These are phyloP conservation scores for Peromyscus polionotus DNA, from an alignment of 2,113 vertebrate species.

Conservation along the genomic window DNA sequence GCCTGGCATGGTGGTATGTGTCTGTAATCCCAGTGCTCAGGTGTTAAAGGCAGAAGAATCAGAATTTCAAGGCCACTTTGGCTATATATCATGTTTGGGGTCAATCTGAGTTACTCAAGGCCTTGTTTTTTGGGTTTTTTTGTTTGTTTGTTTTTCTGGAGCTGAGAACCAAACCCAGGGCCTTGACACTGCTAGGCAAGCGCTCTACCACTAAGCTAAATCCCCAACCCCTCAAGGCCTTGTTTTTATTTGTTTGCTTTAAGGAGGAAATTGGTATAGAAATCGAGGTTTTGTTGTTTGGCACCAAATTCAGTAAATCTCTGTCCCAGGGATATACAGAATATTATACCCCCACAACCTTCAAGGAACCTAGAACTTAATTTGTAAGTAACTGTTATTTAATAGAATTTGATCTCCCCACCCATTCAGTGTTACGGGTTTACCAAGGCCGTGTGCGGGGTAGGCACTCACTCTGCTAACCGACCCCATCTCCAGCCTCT, in stretches of 20 bases:
- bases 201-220: too few species aligned
- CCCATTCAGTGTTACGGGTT: not conserved
- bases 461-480: not conserved
- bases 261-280: not conserved
- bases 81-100: not conserved
- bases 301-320: not conserved
- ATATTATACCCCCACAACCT: not conserved
- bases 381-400: slow-evolving; percentile 15
- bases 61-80: not conserved
- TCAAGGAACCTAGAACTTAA: slow-evolving; percentile 24
- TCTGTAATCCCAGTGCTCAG: not conserved
- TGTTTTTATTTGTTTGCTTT: not conserved
- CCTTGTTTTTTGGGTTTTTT: too few species aligned
- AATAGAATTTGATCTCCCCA: not conserved
- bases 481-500: not conserved
- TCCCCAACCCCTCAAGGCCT: not conserved
- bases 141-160: not conserved
- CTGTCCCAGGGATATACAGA: not conserved
- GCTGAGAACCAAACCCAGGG: too few species aligned
- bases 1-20: not conserved
- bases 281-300: not conserved
- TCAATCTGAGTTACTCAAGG: not conserved
- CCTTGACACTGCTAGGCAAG: too few species aligned
- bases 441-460: too few species aligned
- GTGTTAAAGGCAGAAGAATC: not conserved